phyloP scores from a whole-genome alignment of 2,113 vertebrate genomes.

The Physeter macrocephalus region DNA sequence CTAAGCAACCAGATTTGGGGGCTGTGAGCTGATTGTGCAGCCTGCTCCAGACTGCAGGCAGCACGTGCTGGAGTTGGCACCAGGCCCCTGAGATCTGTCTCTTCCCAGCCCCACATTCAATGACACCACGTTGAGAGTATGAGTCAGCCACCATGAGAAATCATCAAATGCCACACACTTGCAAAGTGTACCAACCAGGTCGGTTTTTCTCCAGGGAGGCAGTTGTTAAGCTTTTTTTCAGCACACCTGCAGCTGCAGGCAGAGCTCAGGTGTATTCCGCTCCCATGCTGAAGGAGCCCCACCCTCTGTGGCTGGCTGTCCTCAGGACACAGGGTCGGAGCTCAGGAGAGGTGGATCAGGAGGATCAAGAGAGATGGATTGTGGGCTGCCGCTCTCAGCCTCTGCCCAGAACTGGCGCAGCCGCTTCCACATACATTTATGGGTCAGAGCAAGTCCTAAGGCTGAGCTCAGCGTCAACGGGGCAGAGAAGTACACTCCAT shows the following conservation, averaged over 20 bases:
- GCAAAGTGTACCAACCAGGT: not conserved
- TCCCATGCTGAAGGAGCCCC: not conserved
- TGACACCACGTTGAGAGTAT: not conserved
- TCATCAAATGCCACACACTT: not conserved
- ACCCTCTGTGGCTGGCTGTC: not conserved
- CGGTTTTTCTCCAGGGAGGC: not conserved
- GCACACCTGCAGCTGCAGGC: not conserved
- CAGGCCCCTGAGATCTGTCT: not conserved
- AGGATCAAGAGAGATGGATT: not conserved
- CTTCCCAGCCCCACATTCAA: not conserved
- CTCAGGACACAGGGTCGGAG: not conserved
- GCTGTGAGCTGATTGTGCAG: no score
- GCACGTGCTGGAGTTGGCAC: accelerated
- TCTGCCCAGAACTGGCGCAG: not conserved
- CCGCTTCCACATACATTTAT: not conserved
- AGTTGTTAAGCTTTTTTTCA: not conserved
- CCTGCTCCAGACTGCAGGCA: not conserved
- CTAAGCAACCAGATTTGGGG: not conserved
- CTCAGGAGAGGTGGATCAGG: not conserved
- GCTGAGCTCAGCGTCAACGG: not conserved
- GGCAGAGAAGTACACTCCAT: not conserved
- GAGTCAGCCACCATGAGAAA: not conserved
- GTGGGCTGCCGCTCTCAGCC: not conserved
- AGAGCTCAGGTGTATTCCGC: not conserved
- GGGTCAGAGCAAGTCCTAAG: not conserved